Base-by-base conservation (phyloP, 64 coral and sea anemone genomes). In the Porites australiensis region DNA sequence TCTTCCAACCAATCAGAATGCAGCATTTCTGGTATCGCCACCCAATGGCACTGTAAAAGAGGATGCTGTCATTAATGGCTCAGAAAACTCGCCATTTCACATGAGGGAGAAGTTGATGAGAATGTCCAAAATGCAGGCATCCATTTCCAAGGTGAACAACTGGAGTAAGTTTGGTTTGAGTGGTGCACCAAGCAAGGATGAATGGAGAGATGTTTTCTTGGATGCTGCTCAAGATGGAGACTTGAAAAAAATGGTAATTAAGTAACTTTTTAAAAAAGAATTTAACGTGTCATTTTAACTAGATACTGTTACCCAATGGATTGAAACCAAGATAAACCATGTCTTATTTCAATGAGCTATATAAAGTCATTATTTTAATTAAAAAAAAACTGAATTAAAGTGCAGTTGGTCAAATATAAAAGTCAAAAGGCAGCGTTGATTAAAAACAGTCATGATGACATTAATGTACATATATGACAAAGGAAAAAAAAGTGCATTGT, bases 131-230 rank as follows among this genome's bases (percentile, higher is more conserved):
- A 63, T 86, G 18, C 83, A 88, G 62, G 79, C 93, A 63, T 90
- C 92, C 20, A 91, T 98, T 60, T 93, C 88, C 1, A 98, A 85
- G 82, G 95, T 98, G 18, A 77, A 81, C 21, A 54, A 94, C 58
- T 98, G 95, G 95, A 88, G 90, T 45, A 61, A 72, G 54, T 80
- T 93, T 51, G 88, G 93, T 18, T 43, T 50, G 13, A 74, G 58
- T 47, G 82, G 77, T 4, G 62, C 51, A 12, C 51, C 19, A 3
- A 53, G 46, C 62, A 58, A 20, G 43, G 76, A 87, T n/a, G 75
- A 98, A 14, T 87, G 88, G 65, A 91, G 58, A 72, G 46, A 77
- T 50, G 22, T n/a, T 21, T 79, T 98, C 15, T 43, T 98, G 14
- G 67, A 67, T 13, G 88, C 95, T 60, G 82, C 92, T 46, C 74